Base-by-base conservation (phyloP, 2,888 invertebrate genomes). In the Tinea semifulvella region DNA sequence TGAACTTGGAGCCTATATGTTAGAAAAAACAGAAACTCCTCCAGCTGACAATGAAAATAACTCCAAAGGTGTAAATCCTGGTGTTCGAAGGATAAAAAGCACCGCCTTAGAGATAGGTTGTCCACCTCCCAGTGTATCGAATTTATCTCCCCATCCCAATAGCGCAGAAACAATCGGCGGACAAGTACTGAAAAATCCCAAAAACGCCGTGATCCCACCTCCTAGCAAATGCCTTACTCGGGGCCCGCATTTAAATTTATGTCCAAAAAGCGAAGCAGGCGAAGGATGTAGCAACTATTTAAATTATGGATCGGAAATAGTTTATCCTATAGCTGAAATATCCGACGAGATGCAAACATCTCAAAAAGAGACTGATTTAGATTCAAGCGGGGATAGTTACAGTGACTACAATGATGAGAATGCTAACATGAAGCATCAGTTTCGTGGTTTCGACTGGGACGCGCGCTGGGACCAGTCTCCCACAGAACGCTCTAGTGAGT, bases 251-350 rank as follows among this genome's bases (percentile, higher is more conserved):
- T 69, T 88, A 19, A 89, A 88, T 61, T 66, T 89, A 11, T 89
- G 87, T 56, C 87, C 87, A 1, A 85, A 85, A 52, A 81, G 80
- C 48, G 84, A 84, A 60, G 84, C 85, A 25, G 88, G 88, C 5
- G 89, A 89, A 50, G 90, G 90, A 49, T 88, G 89, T 44, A 85
- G 90, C 43, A 92, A 92, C 1, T 82, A 77, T 50, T 54, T 85
- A 47, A 85, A 84, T 26, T 88, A 87, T 53, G 88, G 89, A 10
- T 89, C 90, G 1, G 90, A 91, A 66, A 89, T 90, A 47, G 86
- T 91, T 1, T 92, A 92, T 65, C 92, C 93, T 2, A 92, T 93
- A 53, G 92, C 90, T 1, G 93, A 93, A 70, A 91, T 91, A 61
- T 88, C 89, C 0, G 92, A 91, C 57, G 92, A 92, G 65, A 88